Evolutionary conservation across 2,797 vertebrate species (phyloP).

Genomic region (Melanotaenia nigrans): DNA sequence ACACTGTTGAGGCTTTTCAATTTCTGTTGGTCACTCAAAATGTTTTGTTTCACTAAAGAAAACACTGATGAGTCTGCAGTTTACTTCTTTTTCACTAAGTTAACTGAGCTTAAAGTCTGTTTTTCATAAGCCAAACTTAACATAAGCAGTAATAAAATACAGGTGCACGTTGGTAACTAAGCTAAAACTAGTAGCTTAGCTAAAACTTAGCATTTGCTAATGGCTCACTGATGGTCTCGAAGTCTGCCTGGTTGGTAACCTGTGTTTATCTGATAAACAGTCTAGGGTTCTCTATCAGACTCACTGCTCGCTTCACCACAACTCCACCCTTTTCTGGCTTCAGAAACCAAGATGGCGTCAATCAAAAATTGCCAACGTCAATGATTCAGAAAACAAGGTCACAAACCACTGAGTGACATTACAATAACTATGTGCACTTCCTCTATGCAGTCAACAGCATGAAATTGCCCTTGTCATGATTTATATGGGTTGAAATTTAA

Average conservation of each 20-base stretch:
- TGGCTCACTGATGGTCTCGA: neutral
- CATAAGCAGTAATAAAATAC: no score
- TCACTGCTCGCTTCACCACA: neutral
- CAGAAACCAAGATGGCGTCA: neutral
- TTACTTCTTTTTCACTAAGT: no score
- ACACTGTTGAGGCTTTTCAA: neutral
- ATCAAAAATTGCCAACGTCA: neutral
- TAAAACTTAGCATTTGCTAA: neutral
- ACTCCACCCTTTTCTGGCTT: neutral
- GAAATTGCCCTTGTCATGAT: neutral
- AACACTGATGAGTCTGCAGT: no score
- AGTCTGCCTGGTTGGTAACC: neutral
- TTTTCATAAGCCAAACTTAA: no score
- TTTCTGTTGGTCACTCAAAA: neutral
- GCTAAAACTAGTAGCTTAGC: neutral
- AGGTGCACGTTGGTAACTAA: no score
- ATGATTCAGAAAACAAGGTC: no score
- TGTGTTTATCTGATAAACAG: neutral
- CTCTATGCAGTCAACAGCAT: no score
- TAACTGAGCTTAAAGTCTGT: no score
- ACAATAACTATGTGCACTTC: neutral
- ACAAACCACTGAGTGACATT: neutral
- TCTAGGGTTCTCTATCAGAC: neutral
- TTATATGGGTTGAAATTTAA: conserved; percentile 19
- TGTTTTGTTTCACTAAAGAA: no score